phyloP scores from a whole-genome alignment of 2,888 invertebrate species.

The Prenolepis imparis region DNA sequence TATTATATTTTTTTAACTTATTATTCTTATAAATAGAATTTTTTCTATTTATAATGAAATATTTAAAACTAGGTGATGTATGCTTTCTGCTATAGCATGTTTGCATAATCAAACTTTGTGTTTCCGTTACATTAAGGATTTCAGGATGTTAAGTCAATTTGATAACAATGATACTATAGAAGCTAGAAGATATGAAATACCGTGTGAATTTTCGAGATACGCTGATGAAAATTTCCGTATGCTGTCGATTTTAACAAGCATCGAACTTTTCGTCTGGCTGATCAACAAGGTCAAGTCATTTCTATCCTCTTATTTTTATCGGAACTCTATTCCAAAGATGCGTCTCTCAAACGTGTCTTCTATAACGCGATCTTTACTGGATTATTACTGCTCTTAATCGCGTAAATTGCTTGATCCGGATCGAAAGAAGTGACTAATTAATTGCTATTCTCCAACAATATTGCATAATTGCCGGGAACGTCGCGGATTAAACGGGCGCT shows the following conservation, averaged over 20 bases:
- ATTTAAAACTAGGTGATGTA: neutral
- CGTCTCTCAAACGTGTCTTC: conserved; percentile 19
- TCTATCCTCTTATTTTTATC: conserved; percentile 47
- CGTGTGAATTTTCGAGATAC: neutral
- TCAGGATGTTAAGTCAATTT: neutral
- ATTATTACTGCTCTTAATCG: conserved; percentile 27
- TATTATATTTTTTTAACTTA: neutral
- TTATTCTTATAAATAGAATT: neutral
- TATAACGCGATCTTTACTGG: conserved; percentile 22
- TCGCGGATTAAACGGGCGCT: conserved; percentile 35
- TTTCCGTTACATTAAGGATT: neutral
- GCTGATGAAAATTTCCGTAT: conserved; percentile 18
- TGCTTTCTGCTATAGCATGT: neutral
- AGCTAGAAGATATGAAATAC: neutral
- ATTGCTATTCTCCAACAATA: conserved; percentile 48
- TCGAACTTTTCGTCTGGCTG: conserved; percentile 31
- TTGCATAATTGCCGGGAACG: conserved; percentile 36
- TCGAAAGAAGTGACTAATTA: conserved; percentile 66
- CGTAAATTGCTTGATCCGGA: conserved; percentile 42
- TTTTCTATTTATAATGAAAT: neutral
- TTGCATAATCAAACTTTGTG: neutral
- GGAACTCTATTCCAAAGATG: neutral
- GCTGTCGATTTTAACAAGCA: conserved; percentile 53
- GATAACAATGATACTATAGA: neutral
- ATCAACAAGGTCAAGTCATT: conserved; percentile 40